Percentiles rank a stretch among this genome's conserved stretches.
phyloP scores from a whole-genome alignment of 2,113 vertebrate genomes.

The Cyanoliseus patagonus region DNA sequence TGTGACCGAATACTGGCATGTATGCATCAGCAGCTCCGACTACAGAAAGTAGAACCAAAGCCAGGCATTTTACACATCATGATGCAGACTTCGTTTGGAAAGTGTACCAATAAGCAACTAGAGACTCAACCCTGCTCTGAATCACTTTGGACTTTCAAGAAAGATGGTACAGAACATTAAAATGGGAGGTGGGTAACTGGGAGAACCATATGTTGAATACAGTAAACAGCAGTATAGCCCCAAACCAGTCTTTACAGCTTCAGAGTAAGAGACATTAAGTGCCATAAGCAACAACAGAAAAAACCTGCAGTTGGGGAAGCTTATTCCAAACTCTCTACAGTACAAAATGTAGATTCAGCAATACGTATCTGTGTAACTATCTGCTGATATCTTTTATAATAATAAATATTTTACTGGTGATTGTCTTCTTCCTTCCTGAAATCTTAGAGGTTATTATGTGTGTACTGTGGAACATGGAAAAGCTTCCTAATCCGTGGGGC shows the following conservation, averaged over 20 bases:
- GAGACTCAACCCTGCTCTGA: not conserved
- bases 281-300: not conserved
- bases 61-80: not conserved
- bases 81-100: not conserved
- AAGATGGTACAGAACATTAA: not conserved
- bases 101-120: not conserved
- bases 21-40: not conserved
- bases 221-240: not conserved
- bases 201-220: not conserved
- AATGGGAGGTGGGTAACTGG: not conserved
- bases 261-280: not conserved
- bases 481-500: not conserved
- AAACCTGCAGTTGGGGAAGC: not conserved
- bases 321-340: not conserved
- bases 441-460: not conserved
- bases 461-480: not conserved
- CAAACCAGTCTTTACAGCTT: not conserved
- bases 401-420: not conserved
- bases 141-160: not conserved
- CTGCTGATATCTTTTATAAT: not conserved
- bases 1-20: not conserved
- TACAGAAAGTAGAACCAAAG: not conserved
- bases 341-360: not conserved
- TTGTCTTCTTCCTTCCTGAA: not conserved
- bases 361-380: accelerated